These are phyloP conservation scores for Catharus minimus DNA, from an alignment of 2,113 vertebrate genomes.

Conservation along the genomic window DNA sequence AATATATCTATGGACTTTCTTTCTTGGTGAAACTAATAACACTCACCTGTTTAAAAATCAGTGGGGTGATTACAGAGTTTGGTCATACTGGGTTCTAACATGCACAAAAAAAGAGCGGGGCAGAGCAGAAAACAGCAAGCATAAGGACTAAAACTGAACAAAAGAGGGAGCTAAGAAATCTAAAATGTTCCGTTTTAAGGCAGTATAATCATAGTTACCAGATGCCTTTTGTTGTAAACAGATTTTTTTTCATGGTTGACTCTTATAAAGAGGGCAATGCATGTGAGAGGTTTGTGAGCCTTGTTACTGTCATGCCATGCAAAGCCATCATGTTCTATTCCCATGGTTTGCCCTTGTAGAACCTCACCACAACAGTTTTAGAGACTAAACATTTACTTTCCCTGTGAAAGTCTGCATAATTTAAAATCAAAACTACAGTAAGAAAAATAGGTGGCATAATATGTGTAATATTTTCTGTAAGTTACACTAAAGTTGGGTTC, in stretches of 20 bases:
- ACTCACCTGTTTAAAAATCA: conserved; percentile 1
- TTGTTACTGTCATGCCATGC: accelerated
- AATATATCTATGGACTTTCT: background rate
- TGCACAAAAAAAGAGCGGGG: background rate
- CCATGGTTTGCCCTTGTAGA: background rate
- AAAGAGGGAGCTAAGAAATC: conserved; percentile 39
- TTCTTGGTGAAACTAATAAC: background rate
- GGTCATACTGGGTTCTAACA: background rate
- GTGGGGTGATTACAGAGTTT: background rate
- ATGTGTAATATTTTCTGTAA: background rate
- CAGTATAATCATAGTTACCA: conserved; percentile 19
- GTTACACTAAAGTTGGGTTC: background rate
- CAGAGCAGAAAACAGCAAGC: background rate
- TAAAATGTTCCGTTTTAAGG: background rate
- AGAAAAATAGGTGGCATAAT: background rate
- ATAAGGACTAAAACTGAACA: conserved; percentile 34
- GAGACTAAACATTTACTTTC: background rate
- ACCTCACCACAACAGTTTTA: background rate
- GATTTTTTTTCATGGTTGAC: background rate
- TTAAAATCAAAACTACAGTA: background rate
- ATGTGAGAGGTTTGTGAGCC: background rate
- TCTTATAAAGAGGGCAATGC: background rate
- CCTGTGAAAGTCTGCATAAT: background rate
- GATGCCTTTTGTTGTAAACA: conserved; percentile 43
- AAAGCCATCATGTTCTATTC: background rate